Evolutionary conservation across 2,888 invertebrate species (phyloP).

Genomic region (Apamea sordens): DNA sequence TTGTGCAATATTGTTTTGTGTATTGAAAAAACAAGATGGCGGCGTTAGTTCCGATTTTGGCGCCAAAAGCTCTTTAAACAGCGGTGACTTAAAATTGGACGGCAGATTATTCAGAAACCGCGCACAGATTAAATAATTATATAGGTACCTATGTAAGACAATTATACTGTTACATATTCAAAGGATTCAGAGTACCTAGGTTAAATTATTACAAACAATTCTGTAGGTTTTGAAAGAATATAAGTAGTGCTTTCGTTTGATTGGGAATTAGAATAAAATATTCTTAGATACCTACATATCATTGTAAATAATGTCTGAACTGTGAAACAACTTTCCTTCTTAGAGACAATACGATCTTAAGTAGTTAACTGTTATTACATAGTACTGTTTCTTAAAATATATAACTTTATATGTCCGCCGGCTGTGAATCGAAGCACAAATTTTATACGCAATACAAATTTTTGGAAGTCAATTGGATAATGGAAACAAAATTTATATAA

Average conservation of each 20-base stretch:
- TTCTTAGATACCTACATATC: slow-evolving; percentile 51
- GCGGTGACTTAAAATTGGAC: too few relatives aligned
- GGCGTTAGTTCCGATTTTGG: not conserved
- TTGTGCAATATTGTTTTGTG: not conserved
- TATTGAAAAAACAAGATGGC: not conserved
- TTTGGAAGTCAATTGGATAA: slow-evolving; percentile 53
- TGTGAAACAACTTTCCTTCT: slow-evolving; percentile 38
- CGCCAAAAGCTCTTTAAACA: not conserved
- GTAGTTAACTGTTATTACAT: slow-evolving; percentile 39
- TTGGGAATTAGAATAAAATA: slow-evolving; percentile 22
- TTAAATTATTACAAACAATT: not conserved
- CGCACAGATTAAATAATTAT: not conserved
- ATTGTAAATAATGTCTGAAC: slow-evolving; percentile 40
- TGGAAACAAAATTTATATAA: slow-evolving; percentile 18
- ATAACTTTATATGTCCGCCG: slow-evolving; percentile 61
- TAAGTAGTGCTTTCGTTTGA: slow-evolving; percentile 23
- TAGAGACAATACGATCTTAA: slow-evolving; percentile 52
- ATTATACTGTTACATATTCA: slow-evolving; percentile 11
- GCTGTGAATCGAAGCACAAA: slow-evolving; percentile 77
- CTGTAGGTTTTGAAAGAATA: not conserved
- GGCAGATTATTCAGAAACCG: not conserved
- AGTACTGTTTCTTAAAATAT: slow-evolving; percentile 36
- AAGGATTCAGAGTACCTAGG: slow-evolving; percentile 1
- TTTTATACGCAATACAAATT: slow-evolving; percentile 55
- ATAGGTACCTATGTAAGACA: not conserved